Evolutionary conservation across 2,797 vertebrate species (phyloP).

Genomic region (Chaunax sp.): DNA sequence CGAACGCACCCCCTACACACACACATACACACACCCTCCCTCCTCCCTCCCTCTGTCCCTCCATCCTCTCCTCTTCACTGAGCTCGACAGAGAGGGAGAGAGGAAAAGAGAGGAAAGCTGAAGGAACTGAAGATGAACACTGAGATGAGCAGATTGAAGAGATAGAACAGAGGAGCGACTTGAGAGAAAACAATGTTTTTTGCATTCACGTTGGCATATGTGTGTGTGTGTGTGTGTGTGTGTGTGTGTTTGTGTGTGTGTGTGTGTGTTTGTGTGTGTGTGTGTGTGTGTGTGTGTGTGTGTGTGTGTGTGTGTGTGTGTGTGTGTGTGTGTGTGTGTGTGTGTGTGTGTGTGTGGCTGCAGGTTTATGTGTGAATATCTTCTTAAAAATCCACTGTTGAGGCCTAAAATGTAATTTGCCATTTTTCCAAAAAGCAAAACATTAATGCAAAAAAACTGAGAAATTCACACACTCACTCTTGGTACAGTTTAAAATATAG

Average conservation of each 20-base stretch:
- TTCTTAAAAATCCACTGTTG: conserved; percentile 12
- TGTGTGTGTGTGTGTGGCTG: conserved; percentile 28
- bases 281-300: conserved; percentile 38
- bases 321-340: conserved; percentile 20
- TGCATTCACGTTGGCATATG: conserved; percentile 2
- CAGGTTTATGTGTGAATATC: conserved; percentile 19
- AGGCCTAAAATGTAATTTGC: conserved; percentile 12
- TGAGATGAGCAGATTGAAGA: conserved; percentile 68
- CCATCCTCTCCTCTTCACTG: conserved; percentile 82
- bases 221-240: conserved; percentile 30
- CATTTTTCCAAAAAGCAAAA: too few relatives aligned
- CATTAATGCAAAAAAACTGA: too few relatives aligned
- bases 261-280: conserved; percentile 23
- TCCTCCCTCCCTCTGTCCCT: conserved; percentile 34
- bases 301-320: conserved; percentile 26
- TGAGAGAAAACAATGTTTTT: conserved; percentile 47
- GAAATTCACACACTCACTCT: background rate
- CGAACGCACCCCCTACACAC: conserved; percentile 75
- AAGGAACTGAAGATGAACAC: conserved; percentile 62
- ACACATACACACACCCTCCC: conserved; percentile 50
- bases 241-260: conserved; percentile 23
- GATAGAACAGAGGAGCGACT: conserved; percentile 48
- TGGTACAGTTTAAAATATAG: background rate
- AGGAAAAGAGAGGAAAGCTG: conserved; percentile 61
- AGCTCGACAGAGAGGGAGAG: conserved; percentile 60